A percentile compares a stretch with the other conserved stretches of the same genome.
Conservation (phyloP, 2,797 vertebrate species). For the Staurois parvus region DNA sequence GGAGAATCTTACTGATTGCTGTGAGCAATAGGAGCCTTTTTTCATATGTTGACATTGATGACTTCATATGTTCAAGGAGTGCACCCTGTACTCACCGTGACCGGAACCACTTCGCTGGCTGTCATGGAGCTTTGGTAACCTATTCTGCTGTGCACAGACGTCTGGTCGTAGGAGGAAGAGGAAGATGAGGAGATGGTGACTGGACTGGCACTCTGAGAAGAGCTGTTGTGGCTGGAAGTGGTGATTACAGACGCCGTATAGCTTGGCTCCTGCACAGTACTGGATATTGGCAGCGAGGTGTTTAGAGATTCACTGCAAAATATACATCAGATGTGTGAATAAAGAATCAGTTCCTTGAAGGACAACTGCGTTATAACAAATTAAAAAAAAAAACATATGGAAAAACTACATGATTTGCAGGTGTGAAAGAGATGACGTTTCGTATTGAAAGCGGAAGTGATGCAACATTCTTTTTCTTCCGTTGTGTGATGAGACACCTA, state of each 20-base stretch:
- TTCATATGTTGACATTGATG: no score
- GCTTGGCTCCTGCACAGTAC: conserved; percentile 85
- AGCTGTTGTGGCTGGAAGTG: conserved; percentile 81
- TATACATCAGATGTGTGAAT: neutral
- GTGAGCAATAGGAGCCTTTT: no score
- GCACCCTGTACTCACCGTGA: conserved; percentile 78
- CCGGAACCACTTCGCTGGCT: conserved; percentile 77
- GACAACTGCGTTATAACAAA: no score
- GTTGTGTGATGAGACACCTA: no score
- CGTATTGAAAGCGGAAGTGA: no score
- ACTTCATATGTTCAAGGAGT: no score
- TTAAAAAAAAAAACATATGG: no score
- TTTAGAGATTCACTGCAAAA: conserved; percentile 86
- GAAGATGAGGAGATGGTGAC: conserved; percentile 82
- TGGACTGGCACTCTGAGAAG: conserved; percentile 79
- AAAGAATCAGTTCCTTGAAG: no score
- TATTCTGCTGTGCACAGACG: conserved; percentile 81
- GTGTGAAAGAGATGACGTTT: no score
- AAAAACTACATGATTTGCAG: no score
- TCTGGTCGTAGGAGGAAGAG: conserved; percentile 85
- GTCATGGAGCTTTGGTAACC: conserved; percentile 78
- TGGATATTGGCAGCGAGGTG: conserved; percentile 85
- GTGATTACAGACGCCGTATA: conserved; percentile 83
- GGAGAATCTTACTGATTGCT: no score
- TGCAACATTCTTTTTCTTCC: no score